Conservation (phyloP, 2,888 invertebrate genomes). For the Deilephila porcellus region DNA sequence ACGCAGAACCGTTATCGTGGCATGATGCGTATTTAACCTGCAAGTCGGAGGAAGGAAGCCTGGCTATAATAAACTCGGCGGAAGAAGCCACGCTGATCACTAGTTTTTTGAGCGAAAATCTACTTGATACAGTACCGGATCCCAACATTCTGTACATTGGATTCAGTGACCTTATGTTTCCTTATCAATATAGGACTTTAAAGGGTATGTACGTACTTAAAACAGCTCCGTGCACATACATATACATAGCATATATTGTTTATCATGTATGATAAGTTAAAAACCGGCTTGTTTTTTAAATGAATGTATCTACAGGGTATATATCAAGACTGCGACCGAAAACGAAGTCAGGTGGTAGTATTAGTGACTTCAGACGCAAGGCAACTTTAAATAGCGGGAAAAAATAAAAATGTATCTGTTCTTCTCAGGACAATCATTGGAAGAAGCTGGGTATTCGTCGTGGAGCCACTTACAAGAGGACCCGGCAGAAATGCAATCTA, state of each 20-base stretch:
- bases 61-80: constrained; percentile 58
- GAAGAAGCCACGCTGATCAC: constrained; percentile 59
- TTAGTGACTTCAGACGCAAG: no score
- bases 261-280: background rate
- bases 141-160: constrained; percentile 59
- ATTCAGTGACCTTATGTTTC: constrained; percentile 65
- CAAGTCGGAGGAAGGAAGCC: constrained; percentile 54
- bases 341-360: no score
- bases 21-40: constrained; percentile 61
- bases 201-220: constrained; percentile 47
- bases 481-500: constrained; percentile 37
- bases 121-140: constrained; percentile 55
- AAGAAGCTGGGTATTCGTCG: constrained; percentile 57
- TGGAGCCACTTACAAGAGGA: constrained; percentile 54
- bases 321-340: no score
- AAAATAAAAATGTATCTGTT: background rate
- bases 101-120: constrained; percentile 54
- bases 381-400: background rate
- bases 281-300: background rate
- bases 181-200: constrained; percentile 61
- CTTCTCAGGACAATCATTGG: constrained; percentile 53
- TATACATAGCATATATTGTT: background rate
- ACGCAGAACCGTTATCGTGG: constrained; percentile 59
- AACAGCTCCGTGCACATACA: background rate
- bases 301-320: no score